phyloP scores from a whole-genome alignment of 2,888 invertebrate species.

The Scotopteryx bipunctaria region DNA sequence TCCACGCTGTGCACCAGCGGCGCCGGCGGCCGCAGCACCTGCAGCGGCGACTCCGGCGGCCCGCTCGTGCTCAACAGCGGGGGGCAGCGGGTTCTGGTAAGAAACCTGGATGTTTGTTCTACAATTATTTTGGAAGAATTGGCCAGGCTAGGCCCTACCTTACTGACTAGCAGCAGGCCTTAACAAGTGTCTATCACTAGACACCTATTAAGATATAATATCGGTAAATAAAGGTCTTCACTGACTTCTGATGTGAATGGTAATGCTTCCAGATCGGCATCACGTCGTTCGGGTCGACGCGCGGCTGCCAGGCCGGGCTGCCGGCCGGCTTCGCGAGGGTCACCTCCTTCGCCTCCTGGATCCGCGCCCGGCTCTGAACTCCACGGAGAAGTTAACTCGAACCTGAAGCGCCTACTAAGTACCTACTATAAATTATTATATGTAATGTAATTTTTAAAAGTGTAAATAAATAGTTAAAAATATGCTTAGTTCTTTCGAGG shows the following conservation, averaged over 20 bases:
- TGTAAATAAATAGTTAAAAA: too few relatives aligned
- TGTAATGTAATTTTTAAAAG: too few relatives aligned
- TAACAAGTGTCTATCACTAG: too few relatives aligned
- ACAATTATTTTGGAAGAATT: too few relatives aligned
- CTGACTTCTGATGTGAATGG: too few relatives aligned
- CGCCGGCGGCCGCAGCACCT: slow-evolving; percentile 53
- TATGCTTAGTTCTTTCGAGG: too few relatives aligned
- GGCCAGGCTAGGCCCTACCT: too few relatives aligned
- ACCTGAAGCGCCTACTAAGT: neutral
- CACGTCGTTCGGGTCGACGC: slow-evolving; percentile 37
- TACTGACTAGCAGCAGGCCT: too few relatives aligned
- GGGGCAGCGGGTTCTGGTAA: slow-evolving; percentile 46
- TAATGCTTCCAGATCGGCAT: slow-evolving; percentile 35
- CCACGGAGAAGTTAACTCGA: slow-evolving; percentile 5
- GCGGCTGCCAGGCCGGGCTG: slow-evolving; percentile 38
- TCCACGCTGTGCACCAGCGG: slow-evolving; percentile 62
- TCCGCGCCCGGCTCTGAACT: slow-evolving; percentile 34
- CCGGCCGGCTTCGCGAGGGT: slow-evolving; percentile 41
- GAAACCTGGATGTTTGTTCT: too few relatives aligned
- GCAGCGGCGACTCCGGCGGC: slow-evolving; percentile 67
- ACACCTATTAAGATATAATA: too few relatives aligned
- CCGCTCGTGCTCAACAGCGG: slow-evolving; percentile 50
- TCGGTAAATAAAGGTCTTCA: too few relatives aligned
- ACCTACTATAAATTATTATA: too few relatives aligned
- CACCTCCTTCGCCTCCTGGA: slow-evolving; percentile 42